Conservation (phyloP, 2,113 vertebrate species). For the Oophaga pumilio region DNA sequence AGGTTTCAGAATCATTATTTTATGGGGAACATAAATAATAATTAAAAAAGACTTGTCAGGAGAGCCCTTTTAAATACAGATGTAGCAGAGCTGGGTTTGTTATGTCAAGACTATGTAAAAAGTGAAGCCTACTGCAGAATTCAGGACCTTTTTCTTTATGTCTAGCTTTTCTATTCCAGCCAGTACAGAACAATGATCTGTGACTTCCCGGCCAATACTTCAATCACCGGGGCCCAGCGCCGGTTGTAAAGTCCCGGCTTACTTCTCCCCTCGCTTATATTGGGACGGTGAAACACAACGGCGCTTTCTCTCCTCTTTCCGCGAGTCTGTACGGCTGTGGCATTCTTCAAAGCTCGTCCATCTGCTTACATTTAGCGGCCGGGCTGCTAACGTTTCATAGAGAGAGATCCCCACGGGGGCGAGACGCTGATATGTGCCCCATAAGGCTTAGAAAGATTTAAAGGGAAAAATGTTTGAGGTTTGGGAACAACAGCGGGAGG, state of each 20-base stretch:
- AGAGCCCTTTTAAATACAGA: no score
- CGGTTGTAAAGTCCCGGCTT: slow-evolving; percentile 1
- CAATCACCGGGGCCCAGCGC: neutral
- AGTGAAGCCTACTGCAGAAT: no score
- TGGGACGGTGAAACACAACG: slow-evolving; percentile 17
- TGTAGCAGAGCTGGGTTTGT: no score
- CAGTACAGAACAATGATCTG: neutral
- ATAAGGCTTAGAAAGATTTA: slow-evolving; percentile 52
- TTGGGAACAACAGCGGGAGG: slow-evolving; percentile 43
- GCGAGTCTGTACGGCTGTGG: slow-evolving; percentile 9
- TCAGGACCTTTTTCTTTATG: neutral
- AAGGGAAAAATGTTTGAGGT: slow-evolving; percentile 52
- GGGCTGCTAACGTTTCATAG: slow-evolving; percentile 42
- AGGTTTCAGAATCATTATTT: no score
- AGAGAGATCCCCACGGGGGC: slow-evolving; percentile 37
- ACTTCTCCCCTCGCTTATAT: neutral
- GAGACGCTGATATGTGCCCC: slow-evolving; percentile 42
- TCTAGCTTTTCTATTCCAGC: neutral
- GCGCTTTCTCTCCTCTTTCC: slow-evolving; percentile 27
- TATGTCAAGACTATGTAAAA: no score
- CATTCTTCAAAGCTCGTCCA: slow-evolving; percentile 38
- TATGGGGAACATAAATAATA: no score
- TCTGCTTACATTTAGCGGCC: slow-evolving; percentile 54
- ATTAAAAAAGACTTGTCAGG: no score
- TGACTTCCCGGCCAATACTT: slow-evolving; percentile 15